phyloP scores from a whole-genome alignment of 2,888 invertebrate species.

The Hydroisotoma schaefferi region DNA sequence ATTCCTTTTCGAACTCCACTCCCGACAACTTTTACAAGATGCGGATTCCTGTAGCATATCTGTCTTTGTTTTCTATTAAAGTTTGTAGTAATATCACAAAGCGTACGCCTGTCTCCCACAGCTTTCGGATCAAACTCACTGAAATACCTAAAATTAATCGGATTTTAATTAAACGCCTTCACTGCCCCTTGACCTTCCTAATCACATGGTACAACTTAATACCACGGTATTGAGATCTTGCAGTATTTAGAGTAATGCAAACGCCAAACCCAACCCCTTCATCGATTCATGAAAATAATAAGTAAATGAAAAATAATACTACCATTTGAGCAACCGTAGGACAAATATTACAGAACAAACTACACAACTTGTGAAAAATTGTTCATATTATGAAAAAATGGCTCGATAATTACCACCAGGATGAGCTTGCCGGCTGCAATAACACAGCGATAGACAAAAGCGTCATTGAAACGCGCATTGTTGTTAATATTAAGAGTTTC shows the following conservation, averaged over 20 bases:
- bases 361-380: not conserved
- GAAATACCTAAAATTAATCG: constrained; percentile 38
- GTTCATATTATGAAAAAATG: not conserved
- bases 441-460: constrained; percentile 15
- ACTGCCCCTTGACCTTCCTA: too few species aligned
- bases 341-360: too few species aligned
- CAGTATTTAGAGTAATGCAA: too few species aligned
- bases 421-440: constrained; percentile 21
- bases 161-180: too few species aligned
- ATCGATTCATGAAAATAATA: too few species aligned
- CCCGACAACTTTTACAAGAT: constrained; percentile 30
- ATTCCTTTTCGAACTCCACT: constrained; percentile 39
- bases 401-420: constrained; percentile 40
- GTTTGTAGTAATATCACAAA: constrained; percentile 42
- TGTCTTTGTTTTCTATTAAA: constrained; percentile 37
- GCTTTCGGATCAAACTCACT: constrained; percentile 36
- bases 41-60: constrained; percentile 34
- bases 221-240: too few species aligned
- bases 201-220: too few species aligned
- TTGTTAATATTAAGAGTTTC: too few species aligned
- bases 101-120: constrained; percentile 20
- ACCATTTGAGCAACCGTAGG: too few species aligned
- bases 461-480: constrained; percentile 24
- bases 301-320: too few species aligned
- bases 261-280: too few species aligned